Percentiles rank a stretch among this genome's conserved stretches.
phyloP scores from a whole-genome alignment of 2,888 invertebrate species.

The Beris morrisii region DNA sequence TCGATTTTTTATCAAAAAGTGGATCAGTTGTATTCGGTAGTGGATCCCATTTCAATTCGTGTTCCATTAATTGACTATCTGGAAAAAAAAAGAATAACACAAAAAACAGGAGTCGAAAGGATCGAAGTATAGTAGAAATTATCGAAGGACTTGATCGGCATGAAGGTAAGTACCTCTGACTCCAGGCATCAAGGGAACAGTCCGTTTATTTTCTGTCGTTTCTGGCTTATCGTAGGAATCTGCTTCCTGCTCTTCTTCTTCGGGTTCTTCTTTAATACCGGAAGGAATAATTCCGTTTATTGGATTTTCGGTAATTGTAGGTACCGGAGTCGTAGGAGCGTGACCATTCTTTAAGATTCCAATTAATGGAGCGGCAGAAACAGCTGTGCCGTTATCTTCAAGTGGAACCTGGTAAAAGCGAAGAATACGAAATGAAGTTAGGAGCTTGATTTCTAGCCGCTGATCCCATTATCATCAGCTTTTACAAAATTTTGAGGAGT shows the following conservation, averaged over 20 bases:
- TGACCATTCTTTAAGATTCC: conserved; percentile 56
- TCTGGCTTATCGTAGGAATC: conserved; percentile 38
- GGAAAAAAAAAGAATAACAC: conserved; percentile 22
- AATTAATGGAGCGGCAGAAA: conserved; percentile 47
- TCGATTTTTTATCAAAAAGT: conserved; percentile 47
- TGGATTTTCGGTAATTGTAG: conserved; percentile 41
- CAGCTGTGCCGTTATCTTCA: conserved; percentile 47
- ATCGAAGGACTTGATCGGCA: neutral
- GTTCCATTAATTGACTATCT: conserved; percentile 60
- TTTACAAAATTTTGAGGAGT: too few species aligned
- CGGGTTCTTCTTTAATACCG: conserved; percentile 44
- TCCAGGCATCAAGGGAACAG: conserved; percentile 47
- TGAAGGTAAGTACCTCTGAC: conserved; percentile 59
- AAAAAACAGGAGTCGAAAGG: neutral
- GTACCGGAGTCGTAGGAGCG: conserved; percentile 40
- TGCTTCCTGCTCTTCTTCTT: conserved; percentile 50
- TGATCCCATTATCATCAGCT: too few species aligned
- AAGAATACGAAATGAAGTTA: neutral
- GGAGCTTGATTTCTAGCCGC: too few species aligned
- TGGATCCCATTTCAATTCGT: conserved; percentile 63
- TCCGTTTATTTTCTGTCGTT: conserved; percentile 28
- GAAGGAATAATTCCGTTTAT: conserved; percentile 45
- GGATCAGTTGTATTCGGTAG: conserved; percentile 57
- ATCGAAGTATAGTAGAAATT: neutral
- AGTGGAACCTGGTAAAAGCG: conserved; percentile 46